Percentiles rank a stretch among this genome's conserved stretches.
phyloP scores from a whole-genome alignment of 2,888 invertebrate genomes.

The Mythimna lalbum region DNA sequence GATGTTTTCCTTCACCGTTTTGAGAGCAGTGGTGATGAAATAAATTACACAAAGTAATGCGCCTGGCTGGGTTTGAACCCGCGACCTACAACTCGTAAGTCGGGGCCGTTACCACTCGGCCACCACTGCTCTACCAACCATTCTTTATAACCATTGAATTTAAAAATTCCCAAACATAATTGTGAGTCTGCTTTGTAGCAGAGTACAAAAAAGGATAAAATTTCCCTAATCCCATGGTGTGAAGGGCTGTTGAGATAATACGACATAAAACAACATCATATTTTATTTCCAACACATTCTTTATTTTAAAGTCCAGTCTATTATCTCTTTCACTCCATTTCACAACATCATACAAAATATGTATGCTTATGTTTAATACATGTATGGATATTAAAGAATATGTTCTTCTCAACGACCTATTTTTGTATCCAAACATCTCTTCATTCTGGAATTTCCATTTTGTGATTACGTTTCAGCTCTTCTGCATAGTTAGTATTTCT shows the following conservation, averaged over 20 bases:
- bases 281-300: constrained; percentile 4
- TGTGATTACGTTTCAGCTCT: constrained; percentile 14
- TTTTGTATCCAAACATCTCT: constrained; percentile 18
- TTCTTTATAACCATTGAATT: neutral
- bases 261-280: constrained; percentile 1
- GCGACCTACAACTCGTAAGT: too few relatives aligned
- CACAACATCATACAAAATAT: constrained; percentile 2
- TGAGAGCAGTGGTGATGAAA: too few relatives aligned
- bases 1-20: too few relatives aligned
- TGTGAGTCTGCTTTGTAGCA: neutral
- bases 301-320: constrained; percentile 20
- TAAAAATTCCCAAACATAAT: neutral
- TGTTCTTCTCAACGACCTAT: neutral
- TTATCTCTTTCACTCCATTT: constrained; percentile 44
- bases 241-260: constrained; percentile 7
- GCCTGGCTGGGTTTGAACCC: too few relatives aligned
- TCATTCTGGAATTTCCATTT: constrained; percentile 12
- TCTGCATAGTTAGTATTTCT: neutral
- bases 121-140: too few relatives aligned
- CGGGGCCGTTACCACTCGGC: too few relatives aligned
- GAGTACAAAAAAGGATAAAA: neutral
- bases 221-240: constrained; percentile 15
- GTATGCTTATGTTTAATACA: neutral
- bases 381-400: neutral
- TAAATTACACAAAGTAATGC: too few relatives aligned